A percentile compares a stretch with the other conserved stretches of the same genome.
phyloP scores from a whole-genome alignment of 2,888 invertebrate species.

The Achlya flavicornis region DNA sequence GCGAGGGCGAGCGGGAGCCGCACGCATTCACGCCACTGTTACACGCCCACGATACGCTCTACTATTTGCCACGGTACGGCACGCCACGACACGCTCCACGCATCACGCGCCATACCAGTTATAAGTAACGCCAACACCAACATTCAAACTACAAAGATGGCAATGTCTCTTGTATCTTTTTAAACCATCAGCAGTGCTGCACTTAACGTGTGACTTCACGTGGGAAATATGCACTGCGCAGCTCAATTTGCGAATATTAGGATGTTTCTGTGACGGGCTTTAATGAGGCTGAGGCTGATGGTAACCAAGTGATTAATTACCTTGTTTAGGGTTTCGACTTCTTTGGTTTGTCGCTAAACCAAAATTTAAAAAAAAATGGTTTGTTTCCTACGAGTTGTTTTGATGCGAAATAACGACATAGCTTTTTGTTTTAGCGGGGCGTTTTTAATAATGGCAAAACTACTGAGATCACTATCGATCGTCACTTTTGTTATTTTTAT shows the following conservation, averaged over 20 bases:
- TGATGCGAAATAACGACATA: not conserved
- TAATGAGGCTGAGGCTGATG: not conserved
- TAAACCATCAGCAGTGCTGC: not conserved
- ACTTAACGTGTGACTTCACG: not conserved
- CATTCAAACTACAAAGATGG: not conserved
- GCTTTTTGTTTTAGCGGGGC: not conserved
- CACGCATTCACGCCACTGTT: not conserved
- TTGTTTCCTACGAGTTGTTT: not conserved
- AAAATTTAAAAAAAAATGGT: not conserved
- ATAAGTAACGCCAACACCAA: not conserved
- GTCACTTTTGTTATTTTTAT: not conserved
- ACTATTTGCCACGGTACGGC: not conserved
- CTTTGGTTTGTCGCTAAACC: not conserved
- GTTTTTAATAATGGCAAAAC: too few relatives aligned
- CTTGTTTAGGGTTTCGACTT: not conserved
- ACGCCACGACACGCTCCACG: not conserved
- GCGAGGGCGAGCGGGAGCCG: not conserved
- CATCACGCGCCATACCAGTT: not conserved
- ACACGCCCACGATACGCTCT: not conserved
- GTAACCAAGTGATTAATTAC: not conserved
- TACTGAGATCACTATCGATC: too few relatives aligned
- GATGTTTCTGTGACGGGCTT: not conserved
- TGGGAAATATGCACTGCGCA: conserved; percentile 1
- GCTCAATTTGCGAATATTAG: not conserved
- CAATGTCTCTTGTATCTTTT: not conserved